Evolutionary conservation across 2,797 vertebrate genomes (phyloP), one percentile per base, ranked within the genome.

Genomic region (Sebastes baramenuke): DNA sequence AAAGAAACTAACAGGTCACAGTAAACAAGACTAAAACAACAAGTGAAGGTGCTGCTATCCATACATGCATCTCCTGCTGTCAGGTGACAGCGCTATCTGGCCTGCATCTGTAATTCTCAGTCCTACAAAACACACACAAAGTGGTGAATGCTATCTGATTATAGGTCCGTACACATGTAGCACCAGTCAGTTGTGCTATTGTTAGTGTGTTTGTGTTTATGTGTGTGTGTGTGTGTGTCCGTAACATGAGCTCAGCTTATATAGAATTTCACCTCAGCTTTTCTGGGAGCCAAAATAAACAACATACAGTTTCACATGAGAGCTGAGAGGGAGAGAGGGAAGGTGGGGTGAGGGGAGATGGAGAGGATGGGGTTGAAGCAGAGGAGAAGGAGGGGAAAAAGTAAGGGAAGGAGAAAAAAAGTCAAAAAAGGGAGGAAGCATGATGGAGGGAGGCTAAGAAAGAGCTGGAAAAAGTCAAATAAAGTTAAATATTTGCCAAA

Each of bases 211-310:
- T 13, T 11, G 12, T 38, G 36, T 67, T n/a, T 62, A 3, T 32
- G 30, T 32, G 30, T 8, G 30, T 36, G 34, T 36, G 62, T 70
- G 29, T 69, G 56, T 71, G 74, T 58, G 79, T 74, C 16, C 1
- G 71, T 62, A 81, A 88, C 81, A 16, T 30, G 74, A 92, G 69
- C 61, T 69, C 56, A 25, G 64, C 67, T 75, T 58, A 56, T 75
- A 75, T 66, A 62, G 71, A 86, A 70, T 88, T 80, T 76, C 87
- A 75, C 62, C 24, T 77, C 24, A 70, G 71, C 38, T 73, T 80
- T 60, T 67, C 58, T 42, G 54, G 52, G 27, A 30, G 62, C 25
- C 61, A 52, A 70, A 30, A n/a, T 83, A 67, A 86, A 87, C 77
- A 80, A 83, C 22, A 25, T n/a, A 46, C 22, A 60, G 56, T 18